These are phyloP conservation scores for Formica selysi DNA, from an alignment of 1,140 invertebrate species.

Conservation along the genomic window DNA sequence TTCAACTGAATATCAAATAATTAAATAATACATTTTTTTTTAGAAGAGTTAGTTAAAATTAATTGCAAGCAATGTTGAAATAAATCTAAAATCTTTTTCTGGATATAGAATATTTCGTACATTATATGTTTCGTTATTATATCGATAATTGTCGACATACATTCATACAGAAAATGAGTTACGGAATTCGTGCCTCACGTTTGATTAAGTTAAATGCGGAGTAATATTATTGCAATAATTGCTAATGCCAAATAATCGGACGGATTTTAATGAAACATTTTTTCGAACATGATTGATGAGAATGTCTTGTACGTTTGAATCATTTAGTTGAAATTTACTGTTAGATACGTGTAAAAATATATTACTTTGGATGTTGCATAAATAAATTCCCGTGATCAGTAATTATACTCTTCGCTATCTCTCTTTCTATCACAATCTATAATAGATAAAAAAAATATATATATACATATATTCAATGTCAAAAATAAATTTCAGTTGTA, in stretches of 20 bases:
- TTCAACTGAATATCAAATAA: not conserved
- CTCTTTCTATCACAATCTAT: not conserved
- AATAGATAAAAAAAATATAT: too few relatives aligned
- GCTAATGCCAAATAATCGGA: not conserved
- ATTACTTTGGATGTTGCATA: not conserved
- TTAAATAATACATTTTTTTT: too few relatives aligned
- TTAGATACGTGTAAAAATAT: not conserved
- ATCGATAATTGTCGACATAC: not conserved
- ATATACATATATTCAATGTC: too few relatives aligned
- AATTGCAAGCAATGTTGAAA: not conserved
- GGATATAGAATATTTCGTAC: not conserved
- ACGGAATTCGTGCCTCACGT: not conserved
- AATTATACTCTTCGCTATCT: not conserved
- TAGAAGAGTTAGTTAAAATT: not conserved
- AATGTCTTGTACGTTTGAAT: not conserved
- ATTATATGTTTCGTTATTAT: not conserved
- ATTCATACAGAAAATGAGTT: not conserved
- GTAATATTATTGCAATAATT: conserved; percentile 7
- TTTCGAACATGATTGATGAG: not conserved
- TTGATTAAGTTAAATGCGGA: conserved; percentile 1
- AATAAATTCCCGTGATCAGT: not conserved
- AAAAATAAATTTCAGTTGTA: not conserved
- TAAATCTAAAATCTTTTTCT: not conserved
- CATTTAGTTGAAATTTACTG: not conserved
- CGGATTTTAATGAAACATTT: not conserved